Evolutionary conservation across 2,797 vertebrate species (phyloP).

Genomic region (Pseudomugil tenellus): DNA sequence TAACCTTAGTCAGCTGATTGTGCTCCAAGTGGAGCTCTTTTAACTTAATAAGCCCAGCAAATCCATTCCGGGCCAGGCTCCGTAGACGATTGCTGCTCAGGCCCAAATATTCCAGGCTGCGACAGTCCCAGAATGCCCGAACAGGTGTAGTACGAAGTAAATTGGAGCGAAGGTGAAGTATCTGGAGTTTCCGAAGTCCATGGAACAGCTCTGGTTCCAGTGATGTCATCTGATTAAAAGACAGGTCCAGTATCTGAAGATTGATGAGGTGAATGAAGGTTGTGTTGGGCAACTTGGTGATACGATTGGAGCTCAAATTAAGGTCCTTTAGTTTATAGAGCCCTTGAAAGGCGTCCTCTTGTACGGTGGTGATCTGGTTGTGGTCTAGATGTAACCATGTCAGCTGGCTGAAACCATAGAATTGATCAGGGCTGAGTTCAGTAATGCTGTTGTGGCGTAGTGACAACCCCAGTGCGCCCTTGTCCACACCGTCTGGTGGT

Average conservation of each 20-base stretch:
- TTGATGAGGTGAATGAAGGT: constrained; percentile 99
- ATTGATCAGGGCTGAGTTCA: constrained; percentile 96
- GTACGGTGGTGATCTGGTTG: constrained; percentile 96
- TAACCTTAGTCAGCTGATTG: constrained; percentile 99
- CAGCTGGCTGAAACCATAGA: constrained; percentile 97
- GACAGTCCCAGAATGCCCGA: constrained; percentile 97
- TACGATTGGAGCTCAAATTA: constrained; percentile 98
- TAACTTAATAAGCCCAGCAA: constrained; percentile 98
- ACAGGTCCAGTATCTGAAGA: constrained; percentile 98
- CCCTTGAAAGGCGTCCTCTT: constrained; percentile 99
- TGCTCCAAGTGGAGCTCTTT: constrained; percentile 98
- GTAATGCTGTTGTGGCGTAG: constrained; percentile 97
- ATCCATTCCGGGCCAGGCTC: constrained; percentile 97
- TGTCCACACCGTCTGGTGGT: constrained; percentile 96
- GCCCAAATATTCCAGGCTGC: constrained; percentile 98
- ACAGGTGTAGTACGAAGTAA: constrained; percentile 97
- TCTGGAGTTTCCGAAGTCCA: constrained; percentile 96
- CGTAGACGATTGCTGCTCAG: constrained; percentile 96
- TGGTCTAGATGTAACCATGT: constrained; percentile 99
- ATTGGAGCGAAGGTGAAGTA: constrained; percentile 96
- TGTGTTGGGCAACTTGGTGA: constrained; percentile 99
- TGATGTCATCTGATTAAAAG: constrained; percentile 98
- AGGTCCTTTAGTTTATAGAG: constrained; percentile 99
- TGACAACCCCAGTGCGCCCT: constrained; percentile 96
- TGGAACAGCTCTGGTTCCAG: constrained; percentile 98